These are phyloP conservation scores for Apotomis turbidana DNA, from an alignment of 2,888 invertebrate genomes.

Conservation along the genomic window DNA sequence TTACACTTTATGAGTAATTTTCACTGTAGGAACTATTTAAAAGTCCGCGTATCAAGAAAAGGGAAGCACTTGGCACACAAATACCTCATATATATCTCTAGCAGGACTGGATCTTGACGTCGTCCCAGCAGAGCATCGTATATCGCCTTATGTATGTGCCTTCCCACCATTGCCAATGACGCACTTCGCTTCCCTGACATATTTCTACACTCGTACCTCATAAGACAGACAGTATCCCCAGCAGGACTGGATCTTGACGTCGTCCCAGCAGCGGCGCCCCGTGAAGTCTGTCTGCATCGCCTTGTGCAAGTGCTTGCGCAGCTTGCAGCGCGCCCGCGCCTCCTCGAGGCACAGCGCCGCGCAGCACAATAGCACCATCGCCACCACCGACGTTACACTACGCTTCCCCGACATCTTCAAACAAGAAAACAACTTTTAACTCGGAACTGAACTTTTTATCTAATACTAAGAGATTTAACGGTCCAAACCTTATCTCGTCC, in stretches of 20 bases:
- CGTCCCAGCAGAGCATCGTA: too few relatives aligned
- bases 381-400: constrained; percentile 51
- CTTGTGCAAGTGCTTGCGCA: constrained; percentile 67
- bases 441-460: not conserved
- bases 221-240: constrained; percentile 94
- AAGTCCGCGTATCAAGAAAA: too few relatives aligned
- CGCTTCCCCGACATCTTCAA: constrained; percentile 41
- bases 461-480: not conserved
- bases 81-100: too few relatives aligned
- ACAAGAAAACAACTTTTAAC: not conserved
- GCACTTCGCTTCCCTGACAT: too few relatives aligned
- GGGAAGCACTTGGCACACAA: too few relatives aligned
- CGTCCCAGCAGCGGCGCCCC: constrained; percentile 91
- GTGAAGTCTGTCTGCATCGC: constrained; percentile 80
- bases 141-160: too few relatives aligned
- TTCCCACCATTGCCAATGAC: too few relatives aligned
- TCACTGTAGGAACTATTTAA: too few relatives aligned
- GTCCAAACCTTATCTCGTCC: constrained; percentile 50
- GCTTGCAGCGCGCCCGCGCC: constrained; percentile 63
- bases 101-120: too few relatives aligned
- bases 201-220: constrained; percentile 83
- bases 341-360: constrained; percentile 53
- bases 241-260: constrained; percentile 90
- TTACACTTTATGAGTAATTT: too few relatives aligned
- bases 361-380: constrained; percentile 55